Evolutionary conservation across 2,113 vertebrate species (phyloP).

Genomic region (Embiotoca jacksoni): DNA sequence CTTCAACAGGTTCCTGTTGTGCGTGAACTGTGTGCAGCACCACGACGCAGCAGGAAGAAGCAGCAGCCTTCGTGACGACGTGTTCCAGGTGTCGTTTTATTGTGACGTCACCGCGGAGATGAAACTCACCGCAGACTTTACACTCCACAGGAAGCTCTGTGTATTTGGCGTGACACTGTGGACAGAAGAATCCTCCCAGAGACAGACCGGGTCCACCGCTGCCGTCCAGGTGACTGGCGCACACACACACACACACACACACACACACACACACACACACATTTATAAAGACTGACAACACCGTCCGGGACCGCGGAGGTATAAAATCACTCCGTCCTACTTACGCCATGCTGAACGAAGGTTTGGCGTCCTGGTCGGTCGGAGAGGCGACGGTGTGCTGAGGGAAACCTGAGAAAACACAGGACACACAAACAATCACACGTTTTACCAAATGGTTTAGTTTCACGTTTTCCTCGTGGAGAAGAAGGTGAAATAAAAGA

Average conservation of each 20-base stretch:
- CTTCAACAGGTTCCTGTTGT: too few relatives aligned
- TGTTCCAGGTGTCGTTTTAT: too few relatives aligned
- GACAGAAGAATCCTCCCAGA: conserved; percentile 95
- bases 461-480: too few relatives aligned
- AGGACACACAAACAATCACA: not conserved
- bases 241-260: conserved; percentile 5
- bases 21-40: too few relatives aligned
- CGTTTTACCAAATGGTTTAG: too few relatives aligned
- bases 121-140: conserved; percentile 92
- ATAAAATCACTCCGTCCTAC: conserved; percentile 63
- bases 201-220: conserved; percentile 86
- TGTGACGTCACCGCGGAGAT: too few relatives aligned
- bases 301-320: not conserved
- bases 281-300: not conserved
- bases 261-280: too few relatives aligned
- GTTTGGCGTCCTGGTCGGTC: conserved; percentile 92
- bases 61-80: too few relatives aligned
- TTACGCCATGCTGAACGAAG: conserved; percentile 98
- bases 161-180: conserved; percentile 96
- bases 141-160: conserved; percentile 97
- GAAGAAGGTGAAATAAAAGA: too few relatives aligned
- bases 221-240: conserved; percentile 90
- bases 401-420: conserved; percentile 90
- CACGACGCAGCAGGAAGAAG: too few relatives aligned
- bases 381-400: conserved; percentile 90